Conservation (phyloP, 2,888 invertebrate species). For the Nemapogon koenigi region DNA sequence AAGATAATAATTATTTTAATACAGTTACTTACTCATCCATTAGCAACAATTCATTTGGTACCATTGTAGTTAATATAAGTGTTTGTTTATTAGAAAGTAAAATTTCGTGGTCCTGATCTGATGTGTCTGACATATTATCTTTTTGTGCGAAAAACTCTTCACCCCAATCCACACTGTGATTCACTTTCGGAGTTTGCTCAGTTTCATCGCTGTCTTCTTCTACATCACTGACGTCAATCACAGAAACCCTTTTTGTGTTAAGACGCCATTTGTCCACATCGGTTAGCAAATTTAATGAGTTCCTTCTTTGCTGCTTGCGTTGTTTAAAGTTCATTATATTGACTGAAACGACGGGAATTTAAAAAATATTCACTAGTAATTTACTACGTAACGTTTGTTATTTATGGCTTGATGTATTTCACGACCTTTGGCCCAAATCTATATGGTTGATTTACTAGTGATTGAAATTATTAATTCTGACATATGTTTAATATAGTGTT, state of each 20-base stretch:
- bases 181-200: conserved; percentile 25
- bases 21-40: conserved; percentile 34
- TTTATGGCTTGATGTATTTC: too few relatives aligned
- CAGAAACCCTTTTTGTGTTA: conserved; percentile 28
- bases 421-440: too few relatives aligned
- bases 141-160: conserved; percentile 41
- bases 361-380: too few relatives aligned
- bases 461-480: too few relatives aligned
- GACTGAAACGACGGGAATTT: too few relatives aligned
- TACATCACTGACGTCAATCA: conserved; percentile 31
- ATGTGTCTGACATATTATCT: conserved; percentile 25
- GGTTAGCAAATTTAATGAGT: conserved; percentile 30
- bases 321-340: conserved; percentile 51
- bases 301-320: conserved; percentile 30
- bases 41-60: conserved; percentile 62
- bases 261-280: conserved; percentile 41
- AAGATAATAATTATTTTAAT: background rate
- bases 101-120: conserved; percentile 50
- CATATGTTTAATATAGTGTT: too few relatives aligned
- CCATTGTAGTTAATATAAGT: conserved; percentile 55
- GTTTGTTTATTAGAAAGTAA: conserved; percentile 52
- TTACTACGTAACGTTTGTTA: too few relatives aligned
- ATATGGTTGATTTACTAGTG: too few relatives aligned
- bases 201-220: conserved; percentile 21
- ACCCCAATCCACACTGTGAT: conserved; percentile 29